A percentile compares a stretch with the other conserved stretches of the same genome.
Conservation (phyloP, 2,113 vertebrate species). For the Bombycilla garrulus region DNA sequence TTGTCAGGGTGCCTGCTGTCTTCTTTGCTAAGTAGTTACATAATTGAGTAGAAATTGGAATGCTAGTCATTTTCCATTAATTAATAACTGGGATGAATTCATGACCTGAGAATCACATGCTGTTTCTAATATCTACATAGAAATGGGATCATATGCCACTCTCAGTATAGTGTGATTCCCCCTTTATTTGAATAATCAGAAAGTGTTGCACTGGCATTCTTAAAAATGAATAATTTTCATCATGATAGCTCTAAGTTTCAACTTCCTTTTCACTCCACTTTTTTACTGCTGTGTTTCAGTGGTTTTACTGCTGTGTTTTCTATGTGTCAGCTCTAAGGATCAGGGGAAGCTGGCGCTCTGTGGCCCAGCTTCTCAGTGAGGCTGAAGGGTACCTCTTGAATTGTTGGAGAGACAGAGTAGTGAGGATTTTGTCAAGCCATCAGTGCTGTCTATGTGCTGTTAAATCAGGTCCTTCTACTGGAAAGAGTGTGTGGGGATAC, state of each 20-base stretch:
- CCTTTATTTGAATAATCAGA: not conserved
- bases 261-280: not conserved
- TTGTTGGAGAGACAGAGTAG: not conserved
- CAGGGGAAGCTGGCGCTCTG: not conserved
- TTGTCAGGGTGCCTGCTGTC: slow-evolving; percentile 2
- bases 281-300: not conserved
- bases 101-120: not conserved
- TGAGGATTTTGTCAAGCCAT: not conserved
- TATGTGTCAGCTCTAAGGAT: not conserved
- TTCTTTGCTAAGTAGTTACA: not conserved
- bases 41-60: not conserved
- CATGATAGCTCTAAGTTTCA: not conserved
- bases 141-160: not conserved
- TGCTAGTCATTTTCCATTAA: not conserved
- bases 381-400: not conserved
- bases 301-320: not conserved
- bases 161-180: not conserved
- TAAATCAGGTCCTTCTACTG: not conserved
- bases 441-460: not conserved
- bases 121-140: not conserved
- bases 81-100: not conserved
- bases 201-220: not conserved
- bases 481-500: not conserved
- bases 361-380: not conserved
- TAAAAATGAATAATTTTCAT: not conserved